Conservation (phyloP, 2,888 invertebrate genomes). For the Drosophila parthenogenetica region DNA sequence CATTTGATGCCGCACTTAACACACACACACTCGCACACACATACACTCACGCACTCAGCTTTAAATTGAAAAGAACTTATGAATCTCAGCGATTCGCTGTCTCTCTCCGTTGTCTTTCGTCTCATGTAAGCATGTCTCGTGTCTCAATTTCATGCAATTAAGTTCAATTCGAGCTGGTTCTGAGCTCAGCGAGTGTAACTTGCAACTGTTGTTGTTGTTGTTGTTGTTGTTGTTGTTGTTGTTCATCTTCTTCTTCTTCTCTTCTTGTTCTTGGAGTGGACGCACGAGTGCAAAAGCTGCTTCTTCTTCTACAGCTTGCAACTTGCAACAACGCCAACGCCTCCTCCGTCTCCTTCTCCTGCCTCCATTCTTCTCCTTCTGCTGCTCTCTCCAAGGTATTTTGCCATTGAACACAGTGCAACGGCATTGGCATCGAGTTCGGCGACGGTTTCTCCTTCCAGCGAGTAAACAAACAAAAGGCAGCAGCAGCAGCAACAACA, state of each 20-base stretch:
- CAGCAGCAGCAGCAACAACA: constrained; percentile 15
- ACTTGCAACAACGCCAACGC: constrained; percentile 1
- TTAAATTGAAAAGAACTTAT: constrained; percentile 43
- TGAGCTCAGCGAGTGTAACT: constrained; percentile 18
- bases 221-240: constrained; percentile 11
- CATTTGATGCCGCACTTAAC: constrained; percentile 63
- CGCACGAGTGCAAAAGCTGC: constrained; percentile 57
- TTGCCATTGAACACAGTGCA: constrained; percentile 61
- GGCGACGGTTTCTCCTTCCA: constrained; percentile 48
- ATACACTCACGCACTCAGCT: constrained; percentile 15
- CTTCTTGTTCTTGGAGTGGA: constrained; percentile 34
- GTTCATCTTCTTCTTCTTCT: no score
- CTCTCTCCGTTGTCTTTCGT: constrained; percentile 4
- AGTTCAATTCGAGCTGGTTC: constrained; percentile 76
- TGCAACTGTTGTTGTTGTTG: constrained; percentile 8
- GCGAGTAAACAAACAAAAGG: constrained; percentile 60
- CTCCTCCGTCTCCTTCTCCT: neutral
- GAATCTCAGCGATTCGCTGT: constrained; percentile 43
- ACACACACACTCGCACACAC: constrained; percentile 23
- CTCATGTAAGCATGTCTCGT: constrained; percentile 50
- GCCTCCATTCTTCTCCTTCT: neutral
- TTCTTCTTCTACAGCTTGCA: neutral
- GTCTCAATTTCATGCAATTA: constrained; percentile 81
- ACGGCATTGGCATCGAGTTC: constrained; percentile 41
- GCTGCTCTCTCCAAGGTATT: constrained; percentile 6